These are phyloP conservation scores for Anarsia innoxiella DNA, from an alignment of 2,888 invertebrate genomes.

Conservation along the genomic window DNA sequence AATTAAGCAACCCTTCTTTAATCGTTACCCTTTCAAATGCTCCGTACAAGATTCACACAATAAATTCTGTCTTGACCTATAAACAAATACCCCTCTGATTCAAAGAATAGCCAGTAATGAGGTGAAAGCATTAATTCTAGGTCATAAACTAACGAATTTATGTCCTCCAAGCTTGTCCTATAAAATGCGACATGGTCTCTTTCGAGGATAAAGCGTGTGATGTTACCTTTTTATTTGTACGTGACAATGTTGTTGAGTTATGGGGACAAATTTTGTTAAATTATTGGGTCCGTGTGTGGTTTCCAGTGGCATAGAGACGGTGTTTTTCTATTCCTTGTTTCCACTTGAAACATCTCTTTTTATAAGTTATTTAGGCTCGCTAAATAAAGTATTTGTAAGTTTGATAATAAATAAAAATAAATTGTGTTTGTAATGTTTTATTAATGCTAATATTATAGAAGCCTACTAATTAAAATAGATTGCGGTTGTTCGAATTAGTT, in stretches of 20 bases:
- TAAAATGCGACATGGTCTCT: slow-evolving; percentile 67
- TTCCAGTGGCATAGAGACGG: slow-evolving; percentile 25
- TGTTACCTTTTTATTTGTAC: slow-evolving; percentile 37
- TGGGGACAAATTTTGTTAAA: slow-evolving; percentile 51
- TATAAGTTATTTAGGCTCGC: too few relatives aligned
- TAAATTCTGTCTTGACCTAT: slow-evolving; percentile 71
- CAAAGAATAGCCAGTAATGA: slow-evolving; percentile 71
- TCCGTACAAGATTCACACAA: slow-evolving; percentile 46
- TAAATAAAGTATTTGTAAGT: too few relatives aligned
- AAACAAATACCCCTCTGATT: slow-evolving; percentile 50
- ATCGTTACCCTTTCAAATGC: slow-evolving; percentile 25
- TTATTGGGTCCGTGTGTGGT: slow-evolving; percentile 24
- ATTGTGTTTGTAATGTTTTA: too few relatives aligned
- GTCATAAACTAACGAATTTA: slow-evolving; percentile 69
- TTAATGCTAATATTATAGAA: too few relatives aligned
- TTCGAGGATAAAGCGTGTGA: slow-evolving; percentile 37
- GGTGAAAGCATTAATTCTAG: slow-evolving; percentile 66
- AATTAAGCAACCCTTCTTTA: slow-evolving; percentile 35
- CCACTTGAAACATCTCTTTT: too few relatives aligned
- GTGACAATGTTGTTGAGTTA: slow-evolving; percentile 63
- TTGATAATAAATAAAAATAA: too few relatives aligned
- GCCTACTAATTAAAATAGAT: too few relatives aligned
- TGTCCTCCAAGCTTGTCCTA: slow-evolving; percentile 53
- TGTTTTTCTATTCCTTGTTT: too few relatives aligned
- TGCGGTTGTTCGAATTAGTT: too few relatives aligned